Evolutionary conservation across 1,140 invertebrate species (phyloP), one percentile per base, ranked within the genome.

Genomic region (Magallana gigas): DNA sequence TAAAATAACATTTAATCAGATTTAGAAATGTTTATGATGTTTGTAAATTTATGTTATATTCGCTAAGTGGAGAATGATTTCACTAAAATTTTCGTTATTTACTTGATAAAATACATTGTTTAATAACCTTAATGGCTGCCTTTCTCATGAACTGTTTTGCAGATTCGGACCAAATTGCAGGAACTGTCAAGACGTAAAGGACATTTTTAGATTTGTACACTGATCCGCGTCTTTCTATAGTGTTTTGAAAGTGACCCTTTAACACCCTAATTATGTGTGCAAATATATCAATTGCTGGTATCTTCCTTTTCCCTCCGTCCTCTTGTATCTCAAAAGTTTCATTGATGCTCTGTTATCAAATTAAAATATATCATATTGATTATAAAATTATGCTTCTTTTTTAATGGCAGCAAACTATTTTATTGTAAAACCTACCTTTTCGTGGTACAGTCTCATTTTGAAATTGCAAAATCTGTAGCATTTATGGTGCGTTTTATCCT

Each of bases 381-480:
- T 23, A 23, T 23, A 23, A 23, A 23, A 23, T 23, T 23, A 23
- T 23, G 23, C 23, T 23, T 23, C 23, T 23, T 36, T 36, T 36
- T 36, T 36, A 36, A 36, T 36, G 36, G 1, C 36, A 36, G 2
- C 36, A 36, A 36, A 36, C 36, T 36, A 36, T 36, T 36, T 3
- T 36, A 36, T 23, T 36, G 4, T 1, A 5, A 3, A 36, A 36
- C 1, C 36, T 36, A 86, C 85, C 82, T 81, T 80, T 16, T 85
- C 83, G 18, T 64, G 60, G 59, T 85, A 85, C 18, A 88, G 84
- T 58, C 82, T 85, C 87, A 88, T 88, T 36, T 88, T 88, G 57
- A 88, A 88, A 56, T 83, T 60, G 71, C 57, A 85, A 16, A 85
- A 85, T 48, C 57, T 85, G 16, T 59, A 57, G 76, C 84, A 88